Percentiles rank a stretch among this genome's conserved stretches.
phyloP scores from a whole-genome alignment of 2,113 vertebrate genomes.

The Stomatorhinus ivindoensis region DNA sequence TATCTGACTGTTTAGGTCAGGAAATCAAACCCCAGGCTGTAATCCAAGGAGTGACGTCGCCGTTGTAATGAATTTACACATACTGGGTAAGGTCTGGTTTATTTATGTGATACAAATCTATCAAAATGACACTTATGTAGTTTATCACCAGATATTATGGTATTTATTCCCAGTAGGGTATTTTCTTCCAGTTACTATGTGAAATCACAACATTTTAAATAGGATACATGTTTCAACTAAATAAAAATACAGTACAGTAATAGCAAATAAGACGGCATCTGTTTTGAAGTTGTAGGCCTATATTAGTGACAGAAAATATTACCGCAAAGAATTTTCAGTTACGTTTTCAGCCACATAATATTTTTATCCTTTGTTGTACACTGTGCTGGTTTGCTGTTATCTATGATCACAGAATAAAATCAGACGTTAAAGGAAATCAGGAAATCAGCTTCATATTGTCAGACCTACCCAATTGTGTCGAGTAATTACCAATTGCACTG shows the following conservation, averaged over 20 bases:
- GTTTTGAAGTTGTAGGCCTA: neutral
- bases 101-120: neutral
- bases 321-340: neutral
- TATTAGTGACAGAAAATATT: neutral
- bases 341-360: neutral
- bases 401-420: neutral
- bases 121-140: neutral
- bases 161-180: neutral
- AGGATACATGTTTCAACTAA: neutral
- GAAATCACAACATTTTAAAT: neutral
- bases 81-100: neutral
- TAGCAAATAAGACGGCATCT: neutral
- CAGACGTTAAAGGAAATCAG: neutral
- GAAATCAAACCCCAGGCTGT: neutral
- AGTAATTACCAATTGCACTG: neutral
- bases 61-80: neutral
- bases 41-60: neutral
- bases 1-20: neutral
- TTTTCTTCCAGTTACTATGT: neutral
- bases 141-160: neutral
- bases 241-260: neutral
- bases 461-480: neutral
- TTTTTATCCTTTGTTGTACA: neutral
- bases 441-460: neutral
- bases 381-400: neutral